Evolutionary conservation across 2,888 invertebrate genomes (phyloP).

Genomic region (Noctua janthe): DNA sequence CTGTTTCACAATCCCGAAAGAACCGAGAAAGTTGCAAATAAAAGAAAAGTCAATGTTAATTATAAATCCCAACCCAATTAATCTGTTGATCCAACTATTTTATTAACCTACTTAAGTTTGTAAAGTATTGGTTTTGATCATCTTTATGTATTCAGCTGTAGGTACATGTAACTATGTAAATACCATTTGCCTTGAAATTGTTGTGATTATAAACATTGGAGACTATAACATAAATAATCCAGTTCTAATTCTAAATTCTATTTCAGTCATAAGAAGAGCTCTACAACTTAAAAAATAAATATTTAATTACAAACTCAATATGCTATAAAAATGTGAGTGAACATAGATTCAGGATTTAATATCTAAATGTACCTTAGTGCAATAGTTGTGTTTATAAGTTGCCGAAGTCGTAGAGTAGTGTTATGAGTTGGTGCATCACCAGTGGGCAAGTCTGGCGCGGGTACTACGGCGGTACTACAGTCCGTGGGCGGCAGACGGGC

Average conservation of each 20-base stretch:
- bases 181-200: slow-evolving; percentile 29
- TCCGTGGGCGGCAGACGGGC: slow-evolving; percentile 83
- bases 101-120: not conserved
- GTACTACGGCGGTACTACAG: slow-evolving; percentile 84
- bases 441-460: slow-evolving; percentile 75
- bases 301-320: not conserved
- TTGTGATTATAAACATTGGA: slow-evolving; percentile 27
- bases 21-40: not conserved
- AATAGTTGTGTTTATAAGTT: slow-evolving; percentile 38
- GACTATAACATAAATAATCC: slow-evolving; percentile 25
- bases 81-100: slow-evolving; percentile 1
- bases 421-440: slow-evolving; percentile 77
- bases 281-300: slow-evolving; percentile 7
- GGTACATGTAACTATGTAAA: slow-evolving; percentile 32
- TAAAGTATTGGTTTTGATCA: slow-evolving; percentile 27
- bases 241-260: slow-evolving; percentile 20
- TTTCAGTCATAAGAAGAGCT: slow-evolving; percentile 14
- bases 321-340: not conserved
- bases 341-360: slow-evolving; percentile 8
- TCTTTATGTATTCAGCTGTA: slow-evolving; percentile 21
- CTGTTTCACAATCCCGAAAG: not conserved
- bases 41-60: not conserved
- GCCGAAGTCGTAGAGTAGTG: slow-evolving; percentile 51
- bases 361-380: slow-evolving; percentile 58
- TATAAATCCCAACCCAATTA: not conserved